Conservation (phyloP, 2,888 invertebrate species). For the Eueremaeus valkanovi region DNA sequence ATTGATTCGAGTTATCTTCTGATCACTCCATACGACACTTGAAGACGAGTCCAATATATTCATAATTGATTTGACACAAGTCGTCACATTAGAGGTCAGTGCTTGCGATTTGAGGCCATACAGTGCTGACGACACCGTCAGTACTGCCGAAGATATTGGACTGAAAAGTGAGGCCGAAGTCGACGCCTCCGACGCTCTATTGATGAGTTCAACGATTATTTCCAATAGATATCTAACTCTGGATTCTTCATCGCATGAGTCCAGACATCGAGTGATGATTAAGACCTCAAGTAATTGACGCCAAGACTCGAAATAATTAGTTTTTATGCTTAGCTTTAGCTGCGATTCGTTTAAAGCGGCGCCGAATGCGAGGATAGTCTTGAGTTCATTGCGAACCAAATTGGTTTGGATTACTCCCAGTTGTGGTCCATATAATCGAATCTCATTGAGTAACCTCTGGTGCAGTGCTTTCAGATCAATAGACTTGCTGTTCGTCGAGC, state of each 20-base stretch:
- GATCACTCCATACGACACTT: constrained; percentile 33
- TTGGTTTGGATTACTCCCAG: constrained; percentile 41
- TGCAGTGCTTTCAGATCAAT: constrained; percentile 42
- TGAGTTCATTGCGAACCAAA: constrained; percentile 40
- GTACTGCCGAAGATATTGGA: constrained; percentile 42
- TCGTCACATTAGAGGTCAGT: constrained; percentile 31
- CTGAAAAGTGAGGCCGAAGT: constrained; percentile 27
- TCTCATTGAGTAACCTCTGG: constrained; percentile 41
- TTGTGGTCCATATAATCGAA: constrained; percentile 39
- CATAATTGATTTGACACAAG: constrained; percentile 39
- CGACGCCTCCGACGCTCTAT: neutral
- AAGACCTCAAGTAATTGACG: constrained; percentile 42
- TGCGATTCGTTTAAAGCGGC: constrained; percentile 41
- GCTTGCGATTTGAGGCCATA: constrained; percentile 29
- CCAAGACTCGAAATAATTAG: constrained; percentile 42
- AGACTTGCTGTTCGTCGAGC: constrained; percentile 4
- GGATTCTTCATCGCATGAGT: constrained; percentile 38
- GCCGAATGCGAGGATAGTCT: constrained; percentile 41
- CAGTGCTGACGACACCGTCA: constrained; percentile 38
- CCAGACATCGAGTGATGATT: constrained; percentile 33
- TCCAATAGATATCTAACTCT: constrained; percentile 39
- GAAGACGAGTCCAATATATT: constrained; percentile 40
- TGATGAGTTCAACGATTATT: constrained; percentile 40
- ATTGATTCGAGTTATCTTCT: constrained; percentile 43
- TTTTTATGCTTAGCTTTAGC: constrained; percentile 33